Evolutionary conservation across 2,113 vertebrate species (phyloP).

Genomic region (Sinocyclocheilus anshuiensis): DNA sequence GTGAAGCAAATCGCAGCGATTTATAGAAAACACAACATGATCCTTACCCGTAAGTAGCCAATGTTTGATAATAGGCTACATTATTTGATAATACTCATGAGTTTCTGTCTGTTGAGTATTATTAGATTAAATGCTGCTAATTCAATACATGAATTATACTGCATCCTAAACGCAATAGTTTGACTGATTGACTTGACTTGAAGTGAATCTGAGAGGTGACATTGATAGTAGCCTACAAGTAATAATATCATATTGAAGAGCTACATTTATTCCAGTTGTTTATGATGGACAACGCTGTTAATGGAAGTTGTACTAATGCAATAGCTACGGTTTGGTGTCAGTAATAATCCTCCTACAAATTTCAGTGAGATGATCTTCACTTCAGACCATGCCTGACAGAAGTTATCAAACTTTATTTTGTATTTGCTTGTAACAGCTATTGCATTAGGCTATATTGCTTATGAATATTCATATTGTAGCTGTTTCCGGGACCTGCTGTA

Average conservation of each 20-base stretch:
- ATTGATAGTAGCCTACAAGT: background rate
- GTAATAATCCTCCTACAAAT: background rate
- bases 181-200: background rate
- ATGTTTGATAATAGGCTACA: background rate
- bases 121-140: background rate
- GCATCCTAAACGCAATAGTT: background rate
- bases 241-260: no score
- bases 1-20: constrained; percentile 41
- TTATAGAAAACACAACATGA: constrained; percentile 64
- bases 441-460: background rate
- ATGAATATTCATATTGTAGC: background rate
- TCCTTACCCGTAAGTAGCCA: constrained; percentile 75
- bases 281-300: background rate
- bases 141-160: background rate
- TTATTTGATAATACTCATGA: background rate
- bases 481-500: background rate
- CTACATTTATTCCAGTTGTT: background rate
- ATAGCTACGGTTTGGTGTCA: background rate
- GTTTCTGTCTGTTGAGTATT: background rate
- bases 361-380: background rate
- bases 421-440: background rate
- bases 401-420: background rate
- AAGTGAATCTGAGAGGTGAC: background rate
- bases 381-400: background rate
- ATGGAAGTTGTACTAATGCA: background rate